Evolutionary conservation across 2,888 invertebrate genomes (phyloP), one percentile per base, ranked within the genome.

Genomic region (Netelia virgata): DNA sequence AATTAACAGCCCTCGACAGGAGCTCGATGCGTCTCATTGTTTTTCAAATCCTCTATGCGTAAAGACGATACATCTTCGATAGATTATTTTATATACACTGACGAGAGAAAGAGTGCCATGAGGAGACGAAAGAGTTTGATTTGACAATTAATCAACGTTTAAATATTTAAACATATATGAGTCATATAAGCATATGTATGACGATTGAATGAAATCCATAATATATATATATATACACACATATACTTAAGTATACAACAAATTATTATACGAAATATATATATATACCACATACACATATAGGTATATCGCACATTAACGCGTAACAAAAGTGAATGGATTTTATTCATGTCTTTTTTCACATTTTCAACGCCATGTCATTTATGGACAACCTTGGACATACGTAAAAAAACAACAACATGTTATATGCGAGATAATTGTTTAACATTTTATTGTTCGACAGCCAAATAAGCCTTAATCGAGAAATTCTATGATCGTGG

Each of bases 401-500:
- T 72, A 36, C 59, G 59, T 53, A 43, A 18, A 36, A 59, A 55
- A 53, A 64, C 57, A 14, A 50, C 18, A 66, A 61, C 61, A 23
- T 28, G 28, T 53, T 55, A 53, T 63, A 59, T 36, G 18, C 70
- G n/a, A 69, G 68, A 82, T 70, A 73, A 80, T 85, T 83, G 68
- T 80, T 72, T 75, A 83, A 83, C 70, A 74, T 70, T 80, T 83
- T 57, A 82, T 85, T 77, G 53, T 79, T 68, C 84, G 64, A 76
- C 80, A 86, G 78, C 86, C 86, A 86, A 86, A 86, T 84, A 86
- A 82, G 84, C 86, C 86, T 86, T 86, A 85, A 55, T 66, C 74
- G 69, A 82, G 81, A 77, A 84, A 84, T 72, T 88, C 70, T 88
- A 88, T 88, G 86, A 88, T 88, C 66, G 80, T 87, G 91, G 89